These are phyloP conservation scores for Sander lucioperca DNA, from an alignment of 2,113 vertebrate genomes.

Conservation along the genomic window DNA sequence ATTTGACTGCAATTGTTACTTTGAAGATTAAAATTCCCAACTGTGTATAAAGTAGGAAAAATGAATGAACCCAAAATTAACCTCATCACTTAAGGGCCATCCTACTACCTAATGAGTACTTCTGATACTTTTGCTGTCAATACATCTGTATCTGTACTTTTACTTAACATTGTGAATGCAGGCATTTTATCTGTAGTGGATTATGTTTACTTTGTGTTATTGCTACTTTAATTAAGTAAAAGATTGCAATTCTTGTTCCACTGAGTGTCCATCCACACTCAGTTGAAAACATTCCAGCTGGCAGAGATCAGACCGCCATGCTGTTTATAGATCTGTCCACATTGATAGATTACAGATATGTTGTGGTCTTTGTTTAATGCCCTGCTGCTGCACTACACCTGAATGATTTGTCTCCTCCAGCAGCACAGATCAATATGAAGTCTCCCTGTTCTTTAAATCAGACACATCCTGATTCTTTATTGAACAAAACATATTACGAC, in stretches of 20 bases:
- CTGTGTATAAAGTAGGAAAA: no score
- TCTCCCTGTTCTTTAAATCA: constrained; percentile 14
- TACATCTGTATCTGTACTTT: not conserved
- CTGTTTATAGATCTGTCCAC: constrained; percentile 11
- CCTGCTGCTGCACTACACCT: constrained; percentile 2
- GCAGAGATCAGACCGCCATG: not conserved
- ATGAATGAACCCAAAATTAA: no score
- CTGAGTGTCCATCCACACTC: not conserved
- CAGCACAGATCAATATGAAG: constrained; percentile 18
- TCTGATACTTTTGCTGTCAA: not conserved
- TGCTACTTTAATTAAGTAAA: not conserved
- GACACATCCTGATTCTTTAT: not conserved
- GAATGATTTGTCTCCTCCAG: constrained; percentile 13
- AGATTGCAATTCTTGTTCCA: no score
- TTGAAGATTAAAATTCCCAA: not conserved
- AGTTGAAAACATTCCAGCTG: not conserved
- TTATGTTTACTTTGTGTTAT: not conserved
- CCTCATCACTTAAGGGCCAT: no score
- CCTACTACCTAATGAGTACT: no score
- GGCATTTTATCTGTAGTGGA: no score
- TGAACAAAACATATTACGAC: not conserved
- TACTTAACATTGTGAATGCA: no score
- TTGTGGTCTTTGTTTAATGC: not conserved
- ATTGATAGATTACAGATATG: constrained; percentile 16
- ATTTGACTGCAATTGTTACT: not conserved